Base-by-base conservation (phyloP, 1,140 invertebrate species). In the Drosophila aff. region DNA sequence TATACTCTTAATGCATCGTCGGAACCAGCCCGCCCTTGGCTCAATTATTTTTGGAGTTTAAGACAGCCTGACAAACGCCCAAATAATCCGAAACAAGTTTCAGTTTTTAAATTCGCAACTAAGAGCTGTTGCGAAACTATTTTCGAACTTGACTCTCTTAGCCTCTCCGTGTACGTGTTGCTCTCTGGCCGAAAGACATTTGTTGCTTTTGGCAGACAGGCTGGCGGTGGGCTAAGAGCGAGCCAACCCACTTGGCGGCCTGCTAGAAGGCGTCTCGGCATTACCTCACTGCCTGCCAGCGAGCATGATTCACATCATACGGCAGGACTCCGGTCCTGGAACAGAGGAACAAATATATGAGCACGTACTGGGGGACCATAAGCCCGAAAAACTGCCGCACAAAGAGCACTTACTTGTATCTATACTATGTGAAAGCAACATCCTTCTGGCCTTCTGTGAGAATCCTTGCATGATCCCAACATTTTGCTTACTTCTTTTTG, bases 1-100 rank as follows among this genome's bases (percentile, higher is more conserved):
- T 76, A 49, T 76, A 26, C 36, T 60, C 47, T 66, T 67, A 41
- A 61, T 63, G 58, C 68, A 87, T 86, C 79, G 71, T 61, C 53
- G 72, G 68, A 89, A 90, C 85, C 63, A 73, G 85, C 81, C 85
- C 85, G 85, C 85, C 85, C 85, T 89, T 89, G 85, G 86, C 79
- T 90, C 76, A 76, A 89, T 90, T 91, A 75, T 66, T 75, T 78
- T 64, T 79, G 59, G 69, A 50, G 62, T 75, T 75, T 46, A 43
- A 66, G 28, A 47, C 43, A 47, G 49, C 57, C 74, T 68, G 71
- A 79, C 69, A 53, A 71, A 90, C 81, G 75, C 75, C 76, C 76
- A 78, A 78, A 60, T 68, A 79, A 62, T 72, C 31, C 64, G 58
- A 83, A 87, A 83, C 85, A 65, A 89, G 81, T 79, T 85, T 82